phyloP scores from a whole-genome alignment of 2,113 vertebrate species.

The Platichthys stellatus region DNA sequence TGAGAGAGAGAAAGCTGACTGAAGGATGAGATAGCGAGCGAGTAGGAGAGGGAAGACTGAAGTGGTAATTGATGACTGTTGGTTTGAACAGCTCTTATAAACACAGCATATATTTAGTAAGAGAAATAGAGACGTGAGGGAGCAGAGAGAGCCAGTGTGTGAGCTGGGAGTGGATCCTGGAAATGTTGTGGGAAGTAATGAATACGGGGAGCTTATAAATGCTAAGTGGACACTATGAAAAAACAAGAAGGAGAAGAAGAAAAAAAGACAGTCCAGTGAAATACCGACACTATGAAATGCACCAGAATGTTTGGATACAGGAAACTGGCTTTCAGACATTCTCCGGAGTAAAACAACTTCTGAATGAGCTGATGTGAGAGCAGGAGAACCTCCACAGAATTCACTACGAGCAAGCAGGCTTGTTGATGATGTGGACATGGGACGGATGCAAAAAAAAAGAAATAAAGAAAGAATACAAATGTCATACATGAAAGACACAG shows the following conservation, averaged over 20 bases:
- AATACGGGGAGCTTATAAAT: neutral
- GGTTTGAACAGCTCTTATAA: slow-evolving; percentile 44
- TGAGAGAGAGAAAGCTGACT: slow-evolving; percentile 16
- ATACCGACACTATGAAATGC: too few relatives aligned
- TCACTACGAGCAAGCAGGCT: too few relatives aligned
- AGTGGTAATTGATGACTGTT: slow-evolving; percentile 65
- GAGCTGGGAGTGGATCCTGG: slow-evolving; percentile 4
- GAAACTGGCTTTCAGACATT: too few relatives aligned
- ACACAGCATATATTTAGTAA: slow-evolving; percentile 28
- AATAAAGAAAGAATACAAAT: too few relatives aligned
- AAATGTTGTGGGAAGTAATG: slow-evolving; percentile 1
- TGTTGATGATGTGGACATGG: too few relatives aligned
- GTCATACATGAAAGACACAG: too few relatives aligned
- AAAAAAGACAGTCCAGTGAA: neutral
- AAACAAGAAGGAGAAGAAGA: neutral
- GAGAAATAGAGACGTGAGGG: neutral
- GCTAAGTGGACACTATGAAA: neutral
- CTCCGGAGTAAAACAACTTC: too few relatives aligned
- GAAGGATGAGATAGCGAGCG: slow-evolving; percentile 40
- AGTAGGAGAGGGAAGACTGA: slow-evolving; percentile 43
- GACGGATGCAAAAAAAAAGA: too few relatives aligned
- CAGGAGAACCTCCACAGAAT: too few relatives aligned
- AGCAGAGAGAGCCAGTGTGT: neutral
- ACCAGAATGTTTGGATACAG: too few relatives aligned
- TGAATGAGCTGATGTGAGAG: too few relatives aligned